These are phyloP conservation scores for Trichopoda pennipes DNA, from an alignment of 2,888 invertebrate genomes.

Conservation along the genomic window DNA sequence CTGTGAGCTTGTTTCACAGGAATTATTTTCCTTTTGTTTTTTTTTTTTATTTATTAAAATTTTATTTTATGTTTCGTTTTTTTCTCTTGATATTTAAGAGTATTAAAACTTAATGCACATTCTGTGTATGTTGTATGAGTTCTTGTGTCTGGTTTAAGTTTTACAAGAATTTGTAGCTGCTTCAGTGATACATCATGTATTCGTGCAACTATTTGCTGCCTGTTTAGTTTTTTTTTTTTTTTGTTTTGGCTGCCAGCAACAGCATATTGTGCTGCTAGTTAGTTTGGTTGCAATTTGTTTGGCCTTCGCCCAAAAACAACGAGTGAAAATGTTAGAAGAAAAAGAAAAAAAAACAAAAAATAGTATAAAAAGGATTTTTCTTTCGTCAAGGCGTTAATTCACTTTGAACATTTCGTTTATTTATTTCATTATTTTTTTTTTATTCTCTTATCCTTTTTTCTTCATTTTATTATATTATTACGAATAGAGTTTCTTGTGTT, in stretches of 20 bases:
- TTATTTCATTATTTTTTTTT: slow-evolving; percentile 57
- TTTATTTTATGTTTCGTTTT: slow-evolving; percentile 14
- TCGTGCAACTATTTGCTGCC: slow-evolving; percentile 18
- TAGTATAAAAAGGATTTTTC: slow-evolving; percentile 64
- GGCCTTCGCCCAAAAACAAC: slow-evolving; percentile 66
- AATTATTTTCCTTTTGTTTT: slow-evolving; percentile 6
- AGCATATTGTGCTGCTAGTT: slow-evolving; percentile 39
- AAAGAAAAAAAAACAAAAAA: background rate
- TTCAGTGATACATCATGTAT: slow-evolving; percentile 28
- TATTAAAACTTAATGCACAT: slow-evolving; percentile 67
- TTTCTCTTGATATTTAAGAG: slow-evolving; percentile 50
- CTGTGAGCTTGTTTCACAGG: slow-evolving; percentile 33
- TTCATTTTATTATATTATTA: slow-evolving; percentile 11
- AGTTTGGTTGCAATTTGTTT: slow-evolving; percentile 46
- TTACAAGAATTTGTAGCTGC: slow-evolving; percentile 32
- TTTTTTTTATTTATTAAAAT: background rate
- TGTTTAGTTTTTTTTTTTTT: background rate
- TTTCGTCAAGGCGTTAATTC: slow-evolving; percentile 69
- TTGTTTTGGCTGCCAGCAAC: slow-evolving; percentile 34
- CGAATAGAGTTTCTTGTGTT: background rate
- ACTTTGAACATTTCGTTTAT: slow-evolving; percentile 66
- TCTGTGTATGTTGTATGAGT: slow-evolving; percentile 44
- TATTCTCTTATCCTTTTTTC: slow-evolving; percentile 7
- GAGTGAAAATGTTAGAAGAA: background rate
- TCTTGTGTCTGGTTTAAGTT: background rate